A percentile compares a stretch with the other conserved stretches of the same genome.
phyloP scores from a whole-genome alignment of 2,113 vertebrate species.

The Leucosticte australis region DNA sequence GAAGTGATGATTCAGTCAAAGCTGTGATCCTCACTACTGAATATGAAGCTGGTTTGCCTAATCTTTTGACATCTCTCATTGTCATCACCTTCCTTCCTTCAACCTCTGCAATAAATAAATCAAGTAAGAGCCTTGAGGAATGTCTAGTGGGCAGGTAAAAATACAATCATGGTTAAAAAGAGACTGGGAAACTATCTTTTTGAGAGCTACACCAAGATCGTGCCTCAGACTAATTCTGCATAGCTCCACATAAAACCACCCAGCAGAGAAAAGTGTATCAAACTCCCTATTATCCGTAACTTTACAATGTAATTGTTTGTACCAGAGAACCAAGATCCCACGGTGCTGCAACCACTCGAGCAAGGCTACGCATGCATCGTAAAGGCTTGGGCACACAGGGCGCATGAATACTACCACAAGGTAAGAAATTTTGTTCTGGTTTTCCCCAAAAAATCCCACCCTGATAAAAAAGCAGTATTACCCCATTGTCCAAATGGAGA shows the following conservation, averaged over 20 bases:
- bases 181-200: neutral
- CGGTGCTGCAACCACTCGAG: fast-evolving
- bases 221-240: neutral
- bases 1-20: neutral
- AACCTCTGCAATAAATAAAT: neutral
- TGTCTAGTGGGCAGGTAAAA: neutral
- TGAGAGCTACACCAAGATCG: neutral
- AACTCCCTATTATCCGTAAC: neutral
- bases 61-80: neutral
- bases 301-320: neutral
- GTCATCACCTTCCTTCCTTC: neutral
- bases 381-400: neutral
- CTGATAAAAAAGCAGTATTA: neutral
- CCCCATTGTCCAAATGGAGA: neutral
- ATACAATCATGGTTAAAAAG: neutral
- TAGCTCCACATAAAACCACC: neutral
- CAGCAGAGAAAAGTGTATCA: neutral
- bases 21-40: neutral
- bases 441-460: neutral
- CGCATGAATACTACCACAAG: neutral
- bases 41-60: neutral
- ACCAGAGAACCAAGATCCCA: neutral
- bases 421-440: neutral
- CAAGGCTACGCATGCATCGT: fast-evolving
- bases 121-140: neutral